These are phyloP conservation scores for Scarus forsteni DNA, from an alignment of 2,797 vertebrate species.

Conservation along the genomic window DNA sequence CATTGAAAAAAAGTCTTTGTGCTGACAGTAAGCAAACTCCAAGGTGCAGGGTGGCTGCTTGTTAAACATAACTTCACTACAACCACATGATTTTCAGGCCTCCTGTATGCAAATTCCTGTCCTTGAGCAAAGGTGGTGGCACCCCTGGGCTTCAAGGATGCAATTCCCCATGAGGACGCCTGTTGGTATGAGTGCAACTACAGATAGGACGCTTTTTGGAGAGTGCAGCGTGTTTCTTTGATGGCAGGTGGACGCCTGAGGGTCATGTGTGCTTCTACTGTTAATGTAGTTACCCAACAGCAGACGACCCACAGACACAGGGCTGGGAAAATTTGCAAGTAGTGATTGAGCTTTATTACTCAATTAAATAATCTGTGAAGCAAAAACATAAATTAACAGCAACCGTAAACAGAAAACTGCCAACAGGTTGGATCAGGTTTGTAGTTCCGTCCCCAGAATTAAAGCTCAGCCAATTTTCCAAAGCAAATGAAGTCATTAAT, in stretches of 20 bases:
- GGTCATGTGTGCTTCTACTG: background rate
- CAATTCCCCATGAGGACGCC: background rate
- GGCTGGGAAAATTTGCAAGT: conserved; percentile 34
- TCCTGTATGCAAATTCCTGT: conserved; percentile 26
- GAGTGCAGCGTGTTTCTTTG: conserved; percentile 13
- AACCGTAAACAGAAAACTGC: conserved; percentile 15
- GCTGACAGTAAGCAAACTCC: conserved; percentile 32
- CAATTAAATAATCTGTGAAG: conserved; percentile 6
- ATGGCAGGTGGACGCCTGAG: conserved; percentile 24
- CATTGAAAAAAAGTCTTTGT: conserved; percentile 2
- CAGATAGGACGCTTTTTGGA: conserved; percentile 6
- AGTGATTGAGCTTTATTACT: conserved; percentile 11
- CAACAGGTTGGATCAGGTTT: conserved; percentile 4
- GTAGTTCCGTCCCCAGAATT: background rate
- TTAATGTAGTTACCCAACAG: conserved; percentile 24
- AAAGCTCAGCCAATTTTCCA: conserved; percentile 27
- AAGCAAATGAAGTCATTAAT: conserved; percentile 40
- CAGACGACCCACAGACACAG: background rate
- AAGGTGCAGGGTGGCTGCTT: conserved; percentile 18
- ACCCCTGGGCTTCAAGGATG: conserved; percentile 6
- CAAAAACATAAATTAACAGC: conserved; percentile 22
- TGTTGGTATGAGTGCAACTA: background rate
- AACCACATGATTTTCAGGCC: conserved; percentile 27
- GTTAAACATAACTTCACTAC: conserved; percentile 42
- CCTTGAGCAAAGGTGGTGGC: conserved; percentile 20